phyloP scores from a whole-genome alignment of 2,113 vertebrate genomes.

The Rhipidura dahli region DNA sequence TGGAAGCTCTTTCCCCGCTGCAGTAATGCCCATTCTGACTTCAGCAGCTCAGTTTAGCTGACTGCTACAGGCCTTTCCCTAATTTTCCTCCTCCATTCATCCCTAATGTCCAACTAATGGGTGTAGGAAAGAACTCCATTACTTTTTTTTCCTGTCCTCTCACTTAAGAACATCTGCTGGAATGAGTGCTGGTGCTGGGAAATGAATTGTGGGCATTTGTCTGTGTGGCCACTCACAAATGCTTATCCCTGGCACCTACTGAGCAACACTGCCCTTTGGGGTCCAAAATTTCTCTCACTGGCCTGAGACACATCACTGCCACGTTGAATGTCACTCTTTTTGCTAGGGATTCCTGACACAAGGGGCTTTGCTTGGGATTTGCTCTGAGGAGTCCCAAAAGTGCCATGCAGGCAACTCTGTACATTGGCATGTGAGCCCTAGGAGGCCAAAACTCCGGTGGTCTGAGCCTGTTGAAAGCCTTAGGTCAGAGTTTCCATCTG shows the following conservation, averaged over 20 bases:
- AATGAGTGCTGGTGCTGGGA: not conserved
- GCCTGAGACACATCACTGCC: fast-evolving
- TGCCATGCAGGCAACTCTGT: not conserved
- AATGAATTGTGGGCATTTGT: fast-evolving
- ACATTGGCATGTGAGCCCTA: fast-evolving
- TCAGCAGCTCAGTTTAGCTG: not conserved
- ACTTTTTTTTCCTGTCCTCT: not conserved
- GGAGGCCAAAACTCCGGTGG: conserved; percentile 19
- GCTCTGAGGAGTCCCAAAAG: not conserved
- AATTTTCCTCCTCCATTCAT: not conserved
- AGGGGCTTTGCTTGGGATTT: not conserved
- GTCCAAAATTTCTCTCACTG: fast-evolving
- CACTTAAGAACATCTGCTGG: not conserved
- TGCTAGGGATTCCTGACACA: not conserved
- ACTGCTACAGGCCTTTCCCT: not conserved
- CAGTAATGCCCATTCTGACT: not conserved
- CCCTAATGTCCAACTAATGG: not conserved
- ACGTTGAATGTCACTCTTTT: fast-evolving
- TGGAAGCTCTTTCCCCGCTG: not conserved
- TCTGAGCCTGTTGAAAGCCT: conserved; percentile 35
- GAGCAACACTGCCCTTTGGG: not conserved
- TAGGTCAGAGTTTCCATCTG: conserved; percentile 53
- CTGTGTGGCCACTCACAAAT: not conserved
- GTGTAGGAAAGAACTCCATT: not conserved
- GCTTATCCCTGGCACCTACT: not conserved